Percentiles rank a stretch among this genome's conserved stretches.
These are phyloP conservation scores for Cliona cf. orientalis DNA, from an alignment of 37 sponge, comb jelly and placozoan genomes.

Conservation along the genomic window DNA sequence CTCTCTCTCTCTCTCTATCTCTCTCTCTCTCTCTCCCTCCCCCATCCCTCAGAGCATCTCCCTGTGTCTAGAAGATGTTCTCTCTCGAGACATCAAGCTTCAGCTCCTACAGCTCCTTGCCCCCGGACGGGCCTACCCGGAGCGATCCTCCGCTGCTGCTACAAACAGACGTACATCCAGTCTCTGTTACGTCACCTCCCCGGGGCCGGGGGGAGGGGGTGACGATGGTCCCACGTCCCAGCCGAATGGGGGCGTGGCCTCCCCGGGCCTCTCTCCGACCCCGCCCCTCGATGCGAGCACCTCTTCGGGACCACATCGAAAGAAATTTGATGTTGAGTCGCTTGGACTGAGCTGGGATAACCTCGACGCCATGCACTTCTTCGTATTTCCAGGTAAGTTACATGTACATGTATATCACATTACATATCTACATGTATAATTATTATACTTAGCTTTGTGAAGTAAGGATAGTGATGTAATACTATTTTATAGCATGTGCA, in stretches of 20 bases:
- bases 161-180: too few relatives aligned
- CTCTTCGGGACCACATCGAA: background rate
- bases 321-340: slow-evolving; percentile 56
- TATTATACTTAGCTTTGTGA: too few relatives aligned
- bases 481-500: too few relatives aligned
- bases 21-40: background rate
- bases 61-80: background rate
- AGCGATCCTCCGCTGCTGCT: background rate
- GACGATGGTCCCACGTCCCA: background rate
- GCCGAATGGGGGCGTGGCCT: background rate
- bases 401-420: too few relatives aligned
- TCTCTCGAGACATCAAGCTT: slow-evolving; percentile 20
- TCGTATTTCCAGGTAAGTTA: slow-evolving; percentile 68
- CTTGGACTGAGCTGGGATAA: slow-evolving; percentile 64
- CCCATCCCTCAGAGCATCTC: background rate
- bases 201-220: background rate
- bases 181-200: background rate
- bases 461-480: too few relatives aligned
- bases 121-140: slow-evolving; percentile 50
- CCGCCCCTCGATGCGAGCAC: background rate
- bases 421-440: too few relatives aligned
- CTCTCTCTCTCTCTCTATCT: background rate
- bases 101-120: slow-evolving; percentile 57
- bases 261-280: too few relatives aligned
- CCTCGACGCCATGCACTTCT: slow-evolving; percentile 58